phyloP scores from a whole-genome alignment of 2,113 vertebrate genomes.

The Megatriorchis doriae region DNA sequence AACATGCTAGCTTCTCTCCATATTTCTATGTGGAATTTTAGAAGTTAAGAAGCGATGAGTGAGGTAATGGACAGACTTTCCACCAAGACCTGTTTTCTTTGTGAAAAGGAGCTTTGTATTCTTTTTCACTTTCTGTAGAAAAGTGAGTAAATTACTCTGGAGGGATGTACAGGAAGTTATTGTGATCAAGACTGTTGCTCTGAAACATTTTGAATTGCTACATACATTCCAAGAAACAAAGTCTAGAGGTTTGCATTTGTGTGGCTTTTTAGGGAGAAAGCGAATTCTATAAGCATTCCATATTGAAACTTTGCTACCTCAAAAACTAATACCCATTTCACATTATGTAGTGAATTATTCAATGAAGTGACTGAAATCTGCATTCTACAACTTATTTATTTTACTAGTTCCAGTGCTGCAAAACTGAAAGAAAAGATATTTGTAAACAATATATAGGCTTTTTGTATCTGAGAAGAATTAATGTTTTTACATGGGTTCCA shows the following conservation, averaged over 20 bases:
- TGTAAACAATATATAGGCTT: constrained; percentile 13
- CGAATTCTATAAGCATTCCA: neutral
- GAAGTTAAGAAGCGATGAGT: neutral
- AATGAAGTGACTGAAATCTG: constrained; percentile 65
- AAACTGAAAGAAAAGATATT: constrained; percentile 53
- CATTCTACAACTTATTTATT: constrained; percentile 44
- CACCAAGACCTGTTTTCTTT: neutral
- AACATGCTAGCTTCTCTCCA: neutral
- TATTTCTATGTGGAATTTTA: neutral
- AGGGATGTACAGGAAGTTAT: neutral
- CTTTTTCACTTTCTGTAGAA: neutral
- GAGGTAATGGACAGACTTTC: neutral
- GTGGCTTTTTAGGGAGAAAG: neutral
- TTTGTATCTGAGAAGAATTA: constrained; percentile 55
- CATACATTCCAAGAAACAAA: neutral
- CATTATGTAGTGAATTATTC: constrained; percentile 61
- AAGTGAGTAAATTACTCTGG: neutral
- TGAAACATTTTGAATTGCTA: neutral
- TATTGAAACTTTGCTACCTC: constrained; percentile 39
- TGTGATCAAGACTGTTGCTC: neutral
- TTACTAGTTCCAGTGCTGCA: constrained; percentile 37
- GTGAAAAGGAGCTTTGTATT: neutral
- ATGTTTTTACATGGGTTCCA: neutral
- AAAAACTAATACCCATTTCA: constrained; percentile 47
- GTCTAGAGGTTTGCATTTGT: neutral